Conservation (phyloP, 2,888 invertebrate species). For the Priocnemis perturbator region DNA sequence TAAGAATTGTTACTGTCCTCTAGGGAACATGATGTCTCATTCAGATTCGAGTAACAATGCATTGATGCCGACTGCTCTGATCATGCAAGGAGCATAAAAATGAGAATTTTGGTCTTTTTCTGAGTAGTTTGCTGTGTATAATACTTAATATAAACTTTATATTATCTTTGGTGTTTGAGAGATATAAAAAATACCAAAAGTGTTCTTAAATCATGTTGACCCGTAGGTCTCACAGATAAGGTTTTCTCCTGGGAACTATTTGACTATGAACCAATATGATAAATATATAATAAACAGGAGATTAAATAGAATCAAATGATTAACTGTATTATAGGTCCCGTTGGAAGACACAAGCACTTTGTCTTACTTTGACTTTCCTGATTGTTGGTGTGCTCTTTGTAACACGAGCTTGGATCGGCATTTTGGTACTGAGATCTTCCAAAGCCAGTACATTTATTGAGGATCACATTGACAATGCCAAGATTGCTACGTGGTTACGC, state of each 20-base stretch:
- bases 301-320: neutral
- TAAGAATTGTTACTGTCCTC: neutral
- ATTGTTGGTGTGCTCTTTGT: conserved; percentile 50
- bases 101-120: too few relatives aligned
- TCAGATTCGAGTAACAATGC: too few relatives aligned
- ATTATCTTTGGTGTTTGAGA: too few relatives aligned
- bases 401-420: conserved; percentile 52
- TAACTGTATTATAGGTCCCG: conserved; percentile 46
- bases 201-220: too few relatives aligned
- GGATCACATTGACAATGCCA: conserved; percentile 53
- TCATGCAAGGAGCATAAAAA: too few relatives aligned
- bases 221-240: too few relatives aligned
- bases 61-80: too few relatives aligned
- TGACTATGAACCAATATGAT: neutral
- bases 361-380: conserved; percentile 49
- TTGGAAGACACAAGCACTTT: conserved; percentile 56
- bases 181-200: too few relatives aligned
- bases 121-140: too few relatives aligned
- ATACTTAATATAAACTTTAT: too few relatives aligned
- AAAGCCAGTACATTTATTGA: conserved; percentile 25
- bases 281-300: neutral
- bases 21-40: too few relatives aligned
- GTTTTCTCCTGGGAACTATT: neutral
- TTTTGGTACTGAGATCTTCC: conserved; percentile 39
- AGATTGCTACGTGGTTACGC: conserved; percentile 63